Conservation (phyloP, 1,140 invertebrate species). For the Ceratosolen solmsi region DNA sequence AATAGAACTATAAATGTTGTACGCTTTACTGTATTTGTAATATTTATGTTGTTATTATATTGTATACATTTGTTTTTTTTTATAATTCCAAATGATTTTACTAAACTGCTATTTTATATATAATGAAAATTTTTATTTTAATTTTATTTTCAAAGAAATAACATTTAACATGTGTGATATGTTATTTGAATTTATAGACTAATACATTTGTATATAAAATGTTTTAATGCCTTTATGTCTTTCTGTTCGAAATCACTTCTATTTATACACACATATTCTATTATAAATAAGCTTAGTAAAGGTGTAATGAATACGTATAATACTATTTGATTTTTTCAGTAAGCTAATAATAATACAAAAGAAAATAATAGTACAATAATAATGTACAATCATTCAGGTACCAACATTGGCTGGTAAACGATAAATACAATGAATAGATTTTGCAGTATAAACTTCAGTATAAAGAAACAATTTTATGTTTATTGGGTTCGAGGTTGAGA, state of each 20-base stretch:
- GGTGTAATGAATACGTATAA: neutral
- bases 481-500: neutral
- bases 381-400: slow-evolving; percentile 12
- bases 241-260: neutral
- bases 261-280: neutral
- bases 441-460: slow-evolving; percentile 19
- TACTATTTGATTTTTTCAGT: slow-evolving; percentile 5
- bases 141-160: neutral
- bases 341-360: slow-evolving; percentile 10
- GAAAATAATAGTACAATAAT: slow-evolving; percentile 21
- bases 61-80: no score
- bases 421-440: slow-evolving; percentile 22
- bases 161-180: neutral
- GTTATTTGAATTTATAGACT: neutral
- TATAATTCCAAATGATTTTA: neutral
- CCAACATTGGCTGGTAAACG: neutral
- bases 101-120: neutral
- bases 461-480: slow-evolving; percentile 22
- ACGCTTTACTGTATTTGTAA: no score
- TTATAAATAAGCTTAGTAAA: slow-evolving; percentile 8
- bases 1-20: no score
- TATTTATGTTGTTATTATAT: no score
- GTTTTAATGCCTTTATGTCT: neutral
- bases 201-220: neutral
- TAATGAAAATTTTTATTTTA: neutral